Evolutionary conservation across 2,797 vertebrate genomes (phyloP).

Genomic region (Cynodonichthys magdalenae): DNA sequence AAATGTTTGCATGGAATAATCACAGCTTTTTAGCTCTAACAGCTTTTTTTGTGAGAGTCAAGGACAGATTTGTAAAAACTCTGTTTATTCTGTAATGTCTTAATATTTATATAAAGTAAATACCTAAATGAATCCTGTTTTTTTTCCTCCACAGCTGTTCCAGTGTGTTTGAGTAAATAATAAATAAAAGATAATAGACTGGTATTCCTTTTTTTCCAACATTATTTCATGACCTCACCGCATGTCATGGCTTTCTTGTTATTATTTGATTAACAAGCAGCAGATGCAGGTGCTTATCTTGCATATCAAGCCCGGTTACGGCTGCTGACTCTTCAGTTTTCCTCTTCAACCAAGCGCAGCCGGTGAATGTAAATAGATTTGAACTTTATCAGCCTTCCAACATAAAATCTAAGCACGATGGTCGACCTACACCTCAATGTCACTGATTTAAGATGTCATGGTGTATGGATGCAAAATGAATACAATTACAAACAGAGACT

Average conservation of each 20-base stretch:
- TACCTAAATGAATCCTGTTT: conserved; percentile 14
- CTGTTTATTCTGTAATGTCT: conserved; percentile 14
- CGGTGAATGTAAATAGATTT: conserved; percentile 71
- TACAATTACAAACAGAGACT: not conserved
- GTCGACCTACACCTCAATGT: not conserved
- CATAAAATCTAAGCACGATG: conserved; percentile 10
- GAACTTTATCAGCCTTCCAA: conserved; percentile 54
- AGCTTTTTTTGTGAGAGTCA: conserved; percentile 8
- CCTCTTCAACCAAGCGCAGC: conserved; percentile 32
- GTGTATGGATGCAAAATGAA: not conserved
- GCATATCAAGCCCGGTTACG: conserved; percentile 58
- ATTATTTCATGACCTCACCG: conserved; percentile 57
- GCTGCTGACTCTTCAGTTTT: conserved; percentile 74
- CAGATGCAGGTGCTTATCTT: conserved; percentile 65
- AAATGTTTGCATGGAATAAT: conserved; percentile 26
- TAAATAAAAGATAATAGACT: conserved; percentile 52
- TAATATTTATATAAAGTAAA: conserved; percentile 41
- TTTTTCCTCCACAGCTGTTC: conserved; percentile 27
- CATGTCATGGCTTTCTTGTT: conserved; percentile 60
- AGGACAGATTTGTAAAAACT: conserved; percentile 16
- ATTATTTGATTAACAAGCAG: conserved; percentile 74
- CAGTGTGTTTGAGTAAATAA: conserved; percentile 36
- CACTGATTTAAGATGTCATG: not conserved
- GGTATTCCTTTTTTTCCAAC: conserved; percentile 40
- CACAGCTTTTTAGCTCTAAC: no score